phyloP scores from a whole-genome alignment of 2,888 invertebrate genomes.

The Ganaspis brasiliensis region DNA sequence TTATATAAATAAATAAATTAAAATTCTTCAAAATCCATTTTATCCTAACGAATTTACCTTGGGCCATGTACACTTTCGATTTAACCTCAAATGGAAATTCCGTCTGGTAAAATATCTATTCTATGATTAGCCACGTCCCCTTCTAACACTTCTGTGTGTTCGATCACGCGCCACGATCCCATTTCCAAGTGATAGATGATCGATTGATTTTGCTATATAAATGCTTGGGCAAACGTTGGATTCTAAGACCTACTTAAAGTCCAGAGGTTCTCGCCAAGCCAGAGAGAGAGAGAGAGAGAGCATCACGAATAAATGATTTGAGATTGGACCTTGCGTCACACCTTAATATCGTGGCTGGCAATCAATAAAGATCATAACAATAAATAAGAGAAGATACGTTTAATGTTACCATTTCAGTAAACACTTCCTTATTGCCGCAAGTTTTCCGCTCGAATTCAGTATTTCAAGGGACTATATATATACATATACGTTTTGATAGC shows the following conservation, averaged over 20 bases:
- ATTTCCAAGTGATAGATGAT: constrained; percentile 55
- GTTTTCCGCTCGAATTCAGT: not conserved
- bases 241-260: constrained; percentile 27
- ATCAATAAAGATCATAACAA: not conserved
- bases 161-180: constrained; percentile 43
- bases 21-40: no score
- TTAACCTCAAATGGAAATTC: constrained; percentile 22
- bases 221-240: constrained; percentile 37
- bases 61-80: not conserved
- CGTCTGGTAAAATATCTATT: constrained; percentile 18
- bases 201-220: constrained; percentile 55
- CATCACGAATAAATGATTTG: constrained; percentile 42
- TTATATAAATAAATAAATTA: no score
- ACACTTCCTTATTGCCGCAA: not conserved
- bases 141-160: constrained; percentile 33
- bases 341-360: constrained; percentile 3
- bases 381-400: constrained; percentile 24
- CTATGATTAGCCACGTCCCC: constrained; percentile 36
- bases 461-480: not conserved
- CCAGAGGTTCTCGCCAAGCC: not conserved
- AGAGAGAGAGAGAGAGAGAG: no score
- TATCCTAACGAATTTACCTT: not conserved
- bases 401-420: not conserved
- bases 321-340: constrained; percentile 26
- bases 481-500: constrained; percentile 4